These are phyloP conservation scores for Doris montereyensis DNA, from an alignment of 2,888 invertebrate species.

Conservation along the genomic window DNA sequence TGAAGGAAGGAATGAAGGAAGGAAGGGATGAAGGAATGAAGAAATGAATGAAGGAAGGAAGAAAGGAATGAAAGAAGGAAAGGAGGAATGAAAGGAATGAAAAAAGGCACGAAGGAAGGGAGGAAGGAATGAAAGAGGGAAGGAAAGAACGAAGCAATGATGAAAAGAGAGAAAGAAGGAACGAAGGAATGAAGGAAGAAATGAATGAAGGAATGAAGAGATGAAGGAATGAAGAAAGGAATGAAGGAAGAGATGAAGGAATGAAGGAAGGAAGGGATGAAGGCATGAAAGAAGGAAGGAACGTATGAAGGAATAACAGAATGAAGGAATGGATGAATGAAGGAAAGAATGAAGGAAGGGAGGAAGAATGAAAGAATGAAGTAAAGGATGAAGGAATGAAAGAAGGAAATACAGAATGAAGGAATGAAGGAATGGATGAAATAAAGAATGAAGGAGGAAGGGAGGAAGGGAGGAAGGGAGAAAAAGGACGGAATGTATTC, in stretches of 20 bases:
- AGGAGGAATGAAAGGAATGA: neutral
- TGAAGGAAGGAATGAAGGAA: neutral
- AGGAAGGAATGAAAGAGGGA: neutral
- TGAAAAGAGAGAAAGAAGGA: neutral
- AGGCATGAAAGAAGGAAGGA: neutral
- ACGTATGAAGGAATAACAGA: neutral
- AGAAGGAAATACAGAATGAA: neutral
- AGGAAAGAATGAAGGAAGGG: neutral
- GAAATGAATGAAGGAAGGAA: neutral
- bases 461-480: neutral
- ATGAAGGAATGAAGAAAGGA: neutral
- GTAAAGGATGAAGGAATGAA: neutral
- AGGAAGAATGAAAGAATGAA: neutral
- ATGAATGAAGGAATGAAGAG: neutral
- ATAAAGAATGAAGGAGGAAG: neutral
- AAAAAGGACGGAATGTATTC: neutral
- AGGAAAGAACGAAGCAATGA: neutral
- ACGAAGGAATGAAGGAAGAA: neutral
- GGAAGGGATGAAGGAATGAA: neutral
- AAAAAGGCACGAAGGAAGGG: neutral
- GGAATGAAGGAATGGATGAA: neutral
- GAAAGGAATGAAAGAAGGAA: neutral
- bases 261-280: neutral
- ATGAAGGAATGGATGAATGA: neutral
- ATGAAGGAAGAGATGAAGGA: neutral